These are phyloP conservation scores for Vanessa tameamea DNA, from an alignment of 1,140 invertebrate genomes.

Conservation along the genomic window DNA sequence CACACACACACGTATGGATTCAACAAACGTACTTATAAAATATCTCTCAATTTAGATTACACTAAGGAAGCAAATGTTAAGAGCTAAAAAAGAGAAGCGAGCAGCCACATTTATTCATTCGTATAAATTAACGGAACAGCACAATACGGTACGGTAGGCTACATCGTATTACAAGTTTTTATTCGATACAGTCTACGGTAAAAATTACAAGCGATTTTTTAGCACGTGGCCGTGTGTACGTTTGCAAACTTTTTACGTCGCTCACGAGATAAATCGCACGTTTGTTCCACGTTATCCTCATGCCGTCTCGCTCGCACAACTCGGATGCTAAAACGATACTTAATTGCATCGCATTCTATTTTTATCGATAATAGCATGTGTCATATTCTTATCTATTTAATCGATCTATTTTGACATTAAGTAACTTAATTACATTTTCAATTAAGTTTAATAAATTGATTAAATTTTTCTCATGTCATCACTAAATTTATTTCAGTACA, in stretches of 20 bases:
- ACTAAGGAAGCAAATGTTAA: neutral
- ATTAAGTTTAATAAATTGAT: neutral
- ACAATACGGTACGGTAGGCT: neutral
- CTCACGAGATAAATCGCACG: constrained; percentile 28
- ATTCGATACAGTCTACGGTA: neutral
- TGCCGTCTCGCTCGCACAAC: constrained; percentile 53
- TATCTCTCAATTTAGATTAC: neutral
- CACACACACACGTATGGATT: too few species aligned
- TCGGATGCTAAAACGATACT: constrained; percentile 18
- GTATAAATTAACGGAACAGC: constrained; percentile 12
- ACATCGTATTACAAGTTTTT: constrained; percentile 2
- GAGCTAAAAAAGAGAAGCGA: neutral
- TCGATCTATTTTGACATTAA: constrained; percentile 1
- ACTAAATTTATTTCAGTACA: too few species aligned
- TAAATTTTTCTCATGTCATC: neutral
- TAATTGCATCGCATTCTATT: constrained; percentile 31
- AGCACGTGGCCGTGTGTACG: constrained; percentile 27
- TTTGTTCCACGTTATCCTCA: constrained; percentile 72
- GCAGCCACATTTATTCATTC: constrained; percentile 1
- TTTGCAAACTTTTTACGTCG: constrained; percentile 24
- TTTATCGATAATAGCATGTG: constrained; percentile 23
- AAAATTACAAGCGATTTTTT: constrained; percentile 9
- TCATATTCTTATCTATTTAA: neutral
- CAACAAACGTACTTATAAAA: neutral
- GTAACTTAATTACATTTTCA: neutral